Evolutionary conservation across 2,113 vertebrate genomes (phyloP), one percentile per base, ranked within the genome.

Genomic region (Sitta europaea): DNA sequence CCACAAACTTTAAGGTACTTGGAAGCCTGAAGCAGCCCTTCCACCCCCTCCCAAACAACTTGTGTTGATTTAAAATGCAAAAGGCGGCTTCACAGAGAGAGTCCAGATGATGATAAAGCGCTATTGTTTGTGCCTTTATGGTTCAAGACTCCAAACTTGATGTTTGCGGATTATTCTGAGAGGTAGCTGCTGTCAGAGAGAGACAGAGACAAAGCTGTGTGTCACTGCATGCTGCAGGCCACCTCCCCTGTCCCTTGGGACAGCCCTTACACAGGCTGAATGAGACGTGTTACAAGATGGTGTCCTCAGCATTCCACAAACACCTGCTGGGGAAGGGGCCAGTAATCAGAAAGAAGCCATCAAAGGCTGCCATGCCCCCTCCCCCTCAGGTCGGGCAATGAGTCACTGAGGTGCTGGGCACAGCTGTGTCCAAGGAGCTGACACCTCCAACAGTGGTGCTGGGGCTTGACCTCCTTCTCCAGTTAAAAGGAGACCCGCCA

Each of bases 141-240:
- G 67, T 15, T n/a, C 1, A 5, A 71, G 88, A 65, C 84, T 91
- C 94, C 94, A 83, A 95, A 93, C 88, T 70, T 25, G 25, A 65
- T 80, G 78, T 90, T 96, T 88, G 88, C 0, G 7, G 94, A 71
- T 83, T 95, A 80, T 80, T 86, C 92, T 66, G 92, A 95, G 95
- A 92, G 85, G 85, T 90, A 76, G 93, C 83, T 95, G 93, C 89
- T 91, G 92, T 57, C 16, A 0, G 55, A 67, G 78, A 86, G 77
- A 94, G 93, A 92, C 81, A 91, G 89, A 96, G 91, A 94, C 96
- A 96, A 94, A 96, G 95, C 90, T 92, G 85, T 55, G 81, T 86
- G 92, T 88, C 94, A 88, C 93, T 31, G 93, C 6, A 5, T 86
- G 78, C 92, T 79, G 90, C 87, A 79, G 88, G 59, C 92, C 85